Base-by-base conservation (phyloP, 2,797 vertebrate species). In the Paedocypris micromegethes region DNA sequence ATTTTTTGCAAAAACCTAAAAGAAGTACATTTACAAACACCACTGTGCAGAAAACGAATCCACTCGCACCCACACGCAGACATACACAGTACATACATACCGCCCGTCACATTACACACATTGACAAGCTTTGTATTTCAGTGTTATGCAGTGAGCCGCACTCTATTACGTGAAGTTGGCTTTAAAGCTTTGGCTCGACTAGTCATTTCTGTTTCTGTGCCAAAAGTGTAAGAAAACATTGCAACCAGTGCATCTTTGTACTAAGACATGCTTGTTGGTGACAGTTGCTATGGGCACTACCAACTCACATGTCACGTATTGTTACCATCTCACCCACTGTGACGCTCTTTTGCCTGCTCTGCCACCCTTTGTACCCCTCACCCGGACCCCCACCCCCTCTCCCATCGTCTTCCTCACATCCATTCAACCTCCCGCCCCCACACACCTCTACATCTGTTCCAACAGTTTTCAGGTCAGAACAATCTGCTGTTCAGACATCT, bases 241-340 rank as follows among this genome's bases (percentile, higher is more conserved):
- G 45, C 44, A 68, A 68, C 58, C 41, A 61, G 44, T 56, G 42
- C 51, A 65, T 69, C 48, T 56, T 58, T 61, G 66, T 51, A 70
- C 9, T 6, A 4, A 70, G 66, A 75, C 67, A 60, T 73, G 67
- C 58, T 67, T 63, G 58, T 6, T 74, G 64, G 66, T 77, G 77
- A 79, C 75, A 71, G 72, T 79, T 75, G 70, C 77, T 70, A 71
- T 71, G 64, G 72, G 72, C 72, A 68, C 46, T 59, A 68, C 61
- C 60, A 70, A 62, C 70, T 75, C 72, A 73, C 58, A 71, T 43
- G 72, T 66, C 72, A 68, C 67, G 64, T 57, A 64, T 9, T 46
- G 51, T 76, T 76, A 79, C 63, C 48, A 47, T 79, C 70, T 74
- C 66, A 51, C 72, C 63, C 57, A 49, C 62, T 64, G 54, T 40